Percentiles rank a stretch among this genome's conserved stretches.
Evolutionary conservation across 2,888 invertebrate genomes (phyloP).

Genomic region (Cheilosia vernalis): DNA sequence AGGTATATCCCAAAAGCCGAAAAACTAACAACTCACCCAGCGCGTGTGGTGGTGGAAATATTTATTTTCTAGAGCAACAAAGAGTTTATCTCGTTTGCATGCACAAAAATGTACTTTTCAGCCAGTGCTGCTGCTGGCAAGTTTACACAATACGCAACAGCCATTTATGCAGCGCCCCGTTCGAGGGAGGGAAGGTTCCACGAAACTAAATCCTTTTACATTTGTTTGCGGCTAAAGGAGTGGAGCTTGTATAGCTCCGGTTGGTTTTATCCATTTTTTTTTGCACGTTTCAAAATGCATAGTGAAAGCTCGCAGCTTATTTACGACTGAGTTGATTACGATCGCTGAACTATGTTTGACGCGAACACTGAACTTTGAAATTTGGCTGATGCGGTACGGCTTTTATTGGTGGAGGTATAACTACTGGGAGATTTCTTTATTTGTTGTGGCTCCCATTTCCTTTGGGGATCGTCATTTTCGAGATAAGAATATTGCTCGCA

Average conservation of each 20-base stretch:
- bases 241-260: slow-evolving; percentile 18
- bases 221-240: slow-evolving; percentile 46
- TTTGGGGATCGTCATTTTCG: too few relatives aligned
- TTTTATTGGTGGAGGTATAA: too few relatives aligned
- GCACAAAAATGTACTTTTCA: slow-evolving; percentile 61
- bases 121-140: slow-evolving; percentile 34
- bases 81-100: slow-evolving; percentile 68
- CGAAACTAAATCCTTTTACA: slow-evolving; percentile 48
- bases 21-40: slow-evolving; percentile 5
- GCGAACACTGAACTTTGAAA: slow-evolving; percentile 12
- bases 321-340: slow-evolving; percentile 65
- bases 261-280: slow-evolving; percentile 5
- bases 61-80: slow-evolving; percentile 63
- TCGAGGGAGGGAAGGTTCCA: not conserved
- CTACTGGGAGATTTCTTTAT: too few relatives aligned
- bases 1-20: too few relatives aligned
- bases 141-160: slow-evolving; percentile 33
- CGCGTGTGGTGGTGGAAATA: slow-evolving; percentile 49
- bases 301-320: slow-evolving; percentile 62
- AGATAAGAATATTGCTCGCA: too few relatives aligned
- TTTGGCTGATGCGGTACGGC: too few relatives aligned
- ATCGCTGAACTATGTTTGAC: slow-evolving; percentile 52
- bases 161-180: not conserved
- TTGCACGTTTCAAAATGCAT: slow-evolving; percentile 18
- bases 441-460: too few relatives aligned